Evolutionary conservation across 2,113 vertebrate species (phyloP), one percentile per base, ranked within the genome.

Genomic region (Chrysemys picta): DNA sequence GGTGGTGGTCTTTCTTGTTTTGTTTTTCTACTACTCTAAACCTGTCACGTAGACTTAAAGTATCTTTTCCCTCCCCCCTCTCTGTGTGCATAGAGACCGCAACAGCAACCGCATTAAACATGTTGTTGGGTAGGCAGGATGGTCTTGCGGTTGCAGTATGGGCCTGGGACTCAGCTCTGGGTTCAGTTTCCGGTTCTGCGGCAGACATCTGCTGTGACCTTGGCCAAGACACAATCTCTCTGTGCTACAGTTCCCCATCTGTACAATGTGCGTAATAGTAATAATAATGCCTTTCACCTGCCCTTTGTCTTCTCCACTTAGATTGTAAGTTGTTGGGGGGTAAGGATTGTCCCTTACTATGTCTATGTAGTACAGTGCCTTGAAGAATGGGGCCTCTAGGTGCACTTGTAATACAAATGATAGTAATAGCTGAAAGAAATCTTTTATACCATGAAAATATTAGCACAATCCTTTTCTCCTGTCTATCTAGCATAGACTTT

Each of bases 21-120:
- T 42, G 11, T 27, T 76, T 10, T 76, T 45, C 42, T 76, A 49
- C 7, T 45, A 88, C 22, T 3, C 3, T 31, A 76, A 31, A 76
- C 21, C 88, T 52, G 17, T 88, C 52, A 65, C 10, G 49, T 92
- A 5, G 91, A 54, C 90, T 96, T 96, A 80, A 96, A 94, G 7
- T 62, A 45, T 3, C 22, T 42, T 25, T 21, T 45, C 38, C 19
- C 50, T 5, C 8, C 8, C 35, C 8, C 8, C 27, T 6, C 10
- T 6, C 42, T 42, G 27, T 38, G 38, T 78, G 50, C 16, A 14
- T 82, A 17, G 5, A 85, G n/a, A 76, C 22, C 24, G 1, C 45
- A 45, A 45, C 19, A 76, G 42, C 38, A 25, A 27, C 75, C 42
- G 83, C n/a, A 54, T 85, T 78, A 83, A 91, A 45, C 81, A 88